Evolutionary conservation across 2,888 invertebrate species (phyloP), one percentile per base, ranked within the genome.

Genomic region (Agrochola lychnidis): DNA sequence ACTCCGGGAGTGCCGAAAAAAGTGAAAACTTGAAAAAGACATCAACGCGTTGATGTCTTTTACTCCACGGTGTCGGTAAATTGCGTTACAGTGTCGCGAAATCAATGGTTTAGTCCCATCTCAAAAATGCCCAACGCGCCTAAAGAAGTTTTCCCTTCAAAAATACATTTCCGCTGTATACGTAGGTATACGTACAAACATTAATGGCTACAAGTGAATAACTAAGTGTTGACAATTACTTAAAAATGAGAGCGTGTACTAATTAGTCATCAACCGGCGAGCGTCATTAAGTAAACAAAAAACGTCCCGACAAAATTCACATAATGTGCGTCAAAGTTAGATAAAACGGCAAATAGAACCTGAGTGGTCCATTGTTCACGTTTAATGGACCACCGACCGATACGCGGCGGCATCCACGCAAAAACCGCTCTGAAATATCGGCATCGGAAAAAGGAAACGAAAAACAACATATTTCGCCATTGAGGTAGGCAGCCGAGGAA

Each of bases 321-420:
- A 94, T 95, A 94, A 95, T 93, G 93, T 94, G 93, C 94, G 95
- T 95, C 92, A 95, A 93, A 95, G 91, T 93, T 93, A 94, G 95
- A 95, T 96, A 95, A 95, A 95, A 93, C 92, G 91, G 94, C 94
- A 93, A 95, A 95, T 94, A 95, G 94, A 93, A 93, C 90, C 91
- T 91, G 92, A 95, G 95, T 93, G 93, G 93, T 78, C 95, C 94
- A 95, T 96, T 96, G 96, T 96, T 95, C 93, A 92, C 81, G 83
- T 89, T 94, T 95, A 95, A 95, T 95, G 96, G 96, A 95, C 96
- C 96, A 96, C 96, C 95, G 94, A 91, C 92, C 90, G 93, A 92
- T 92, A 90, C 88, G 87, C 89, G 89, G 91, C 91, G 94, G 88
- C 78, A 88, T 92, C 89, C 90, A 89, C 89, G 95, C 96, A 95